Conservation (phyloP, 92 coral and sea anemone species). For the Paramuricea clavata region DNA sequence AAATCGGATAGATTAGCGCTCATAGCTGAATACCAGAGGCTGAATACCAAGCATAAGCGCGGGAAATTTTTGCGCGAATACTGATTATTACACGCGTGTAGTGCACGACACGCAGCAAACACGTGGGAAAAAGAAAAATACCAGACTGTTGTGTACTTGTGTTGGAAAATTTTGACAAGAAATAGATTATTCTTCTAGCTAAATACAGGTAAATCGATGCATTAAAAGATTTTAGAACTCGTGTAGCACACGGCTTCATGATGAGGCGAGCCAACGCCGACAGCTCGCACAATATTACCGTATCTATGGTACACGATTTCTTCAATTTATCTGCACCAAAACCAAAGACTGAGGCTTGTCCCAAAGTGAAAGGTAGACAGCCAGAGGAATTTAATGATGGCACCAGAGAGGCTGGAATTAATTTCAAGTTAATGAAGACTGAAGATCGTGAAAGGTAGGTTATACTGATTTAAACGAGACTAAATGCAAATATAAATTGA, state of each 20-base stretch:
- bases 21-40: too few relatives aligned
- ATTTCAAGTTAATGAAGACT: constrained; percentile 82
- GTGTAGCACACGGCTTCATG: constrained; percentile 5
- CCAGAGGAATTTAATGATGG: constrained; percentile 2
- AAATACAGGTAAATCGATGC: not conserved
- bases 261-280: constrained; percentile 27
- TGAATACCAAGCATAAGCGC: not conserved
- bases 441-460: constrained; percentile 70
- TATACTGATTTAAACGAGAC: not conserved
- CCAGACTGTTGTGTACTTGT: not conserved
- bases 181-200: not conserved
- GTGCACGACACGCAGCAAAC: not conserved
- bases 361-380: constrained; percentile 74
- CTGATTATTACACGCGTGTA: not conserved
- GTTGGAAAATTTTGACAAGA: not conserved
- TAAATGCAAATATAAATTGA: not conserved
- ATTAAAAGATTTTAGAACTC: not conserved
- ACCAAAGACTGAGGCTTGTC: constrained; percentile 65
- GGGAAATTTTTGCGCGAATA: not conserved
- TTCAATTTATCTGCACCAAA: constrained; percentile 82
- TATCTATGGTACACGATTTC: constrained; percentile 83
- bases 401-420: constrained; percentile 58
- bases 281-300: constrained; percentile 72
- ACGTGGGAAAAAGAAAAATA: constrained; percentile 7
- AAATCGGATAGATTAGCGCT: too few relatives aligned